A percentile compares a stretch with the other conserved stretches of the same genome.
Conservation (phyloP, 92 coral and sea anemone genomes). For the Diadumene lineata region DNA sequence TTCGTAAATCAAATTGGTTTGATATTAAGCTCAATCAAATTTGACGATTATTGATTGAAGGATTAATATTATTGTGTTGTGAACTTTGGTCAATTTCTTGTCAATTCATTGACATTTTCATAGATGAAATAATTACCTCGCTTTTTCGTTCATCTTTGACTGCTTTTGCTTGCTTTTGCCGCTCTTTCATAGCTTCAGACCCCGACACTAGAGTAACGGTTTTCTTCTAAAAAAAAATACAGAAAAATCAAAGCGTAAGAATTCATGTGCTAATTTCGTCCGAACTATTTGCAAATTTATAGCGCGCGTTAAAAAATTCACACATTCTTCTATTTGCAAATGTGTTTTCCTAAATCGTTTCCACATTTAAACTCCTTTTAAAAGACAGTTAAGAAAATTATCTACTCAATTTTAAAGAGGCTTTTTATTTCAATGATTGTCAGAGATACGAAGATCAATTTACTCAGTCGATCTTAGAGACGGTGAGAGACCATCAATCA, state of each 20-base stretch:
- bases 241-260: neutral
- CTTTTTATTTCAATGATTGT: slow-evolving; percentile 6
- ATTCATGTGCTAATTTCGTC: neutral
- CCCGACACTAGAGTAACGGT: slow-evolving; percentile 82
- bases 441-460: neutral
- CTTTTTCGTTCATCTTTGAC: slow-evolving; percentile 73
- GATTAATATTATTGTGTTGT: neutral
- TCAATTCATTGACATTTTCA: neutral
- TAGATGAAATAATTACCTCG: slow-evolving; percentile 29
- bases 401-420: neutral
- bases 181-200: slow-evolving; percentile 88
- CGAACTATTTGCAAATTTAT: neutral
- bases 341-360: neutral
- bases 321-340: neutral
- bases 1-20: neutral
- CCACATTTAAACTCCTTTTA: neutral
- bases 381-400: neutral
- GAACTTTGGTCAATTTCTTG: slow-evolving; percentile 2
- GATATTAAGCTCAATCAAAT: slow-evolving; percentile 3
- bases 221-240: slow-evolving; percentile 63
- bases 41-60: neutral
- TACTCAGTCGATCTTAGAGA: neutral
- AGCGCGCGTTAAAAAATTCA: neutral
- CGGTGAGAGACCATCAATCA: neutral
- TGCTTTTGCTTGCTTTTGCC: slow-evolving; percentile 82